Percentiles rank a stretch among this genome's conserved stretches.
These are phyloP conservation scores for Tokudaia tokunoshimensis DNA, from an alignment of 2,797 vertebrate genomes.

Conservation along the genomic window DNA sequence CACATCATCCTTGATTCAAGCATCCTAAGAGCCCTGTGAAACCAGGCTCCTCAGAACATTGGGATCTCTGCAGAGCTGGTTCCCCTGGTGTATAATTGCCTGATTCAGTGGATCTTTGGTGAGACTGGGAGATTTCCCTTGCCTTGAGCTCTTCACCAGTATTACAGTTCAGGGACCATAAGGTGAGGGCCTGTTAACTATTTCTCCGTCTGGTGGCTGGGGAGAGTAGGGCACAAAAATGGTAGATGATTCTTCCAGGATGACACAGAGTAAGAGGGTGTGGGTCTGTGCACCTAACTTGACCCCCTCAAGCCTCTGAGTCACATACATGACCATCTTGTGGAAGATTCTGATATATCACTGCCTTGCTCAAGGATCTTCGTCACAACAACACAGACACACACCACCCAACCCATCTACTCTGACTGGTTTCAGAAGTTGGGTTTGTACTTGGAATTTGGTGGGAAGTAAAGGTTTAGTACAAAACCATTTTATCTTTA, in stretches of 20 bases:
- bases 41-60: not conserved
- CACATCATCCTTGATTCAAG: not conserved
- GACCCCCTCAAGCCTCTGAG: not conserved
- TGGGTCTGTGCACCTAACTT: not conserved
- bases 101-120: not conserved
- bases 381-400: not conserved
- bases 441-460: not conserved
- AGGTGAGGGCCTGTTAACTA: not conserved
- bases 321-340: not conserved
- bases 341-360: not conserved
- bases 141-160: not conserved
- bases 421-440: not conserved
- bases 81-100: not conserved
- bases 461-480: not conserved
- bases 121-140: not conserved
- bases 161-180: not conserved
- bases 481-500: not conserved
- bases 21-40: not conserved
- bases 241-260: not conserved
- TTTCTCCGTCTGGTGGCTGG: not conserved
- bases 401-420: not conserved
- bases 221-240: not conserved
- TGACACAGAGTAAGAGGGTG: not conserved
- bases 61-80: not conserved
- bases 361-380: not conserved